These are phyloP conservation scores for Phrynocephalus forsythii DNA, from an alignment of 2,797 vertebrate genomes.

Conservation along the genomic window DNA sequence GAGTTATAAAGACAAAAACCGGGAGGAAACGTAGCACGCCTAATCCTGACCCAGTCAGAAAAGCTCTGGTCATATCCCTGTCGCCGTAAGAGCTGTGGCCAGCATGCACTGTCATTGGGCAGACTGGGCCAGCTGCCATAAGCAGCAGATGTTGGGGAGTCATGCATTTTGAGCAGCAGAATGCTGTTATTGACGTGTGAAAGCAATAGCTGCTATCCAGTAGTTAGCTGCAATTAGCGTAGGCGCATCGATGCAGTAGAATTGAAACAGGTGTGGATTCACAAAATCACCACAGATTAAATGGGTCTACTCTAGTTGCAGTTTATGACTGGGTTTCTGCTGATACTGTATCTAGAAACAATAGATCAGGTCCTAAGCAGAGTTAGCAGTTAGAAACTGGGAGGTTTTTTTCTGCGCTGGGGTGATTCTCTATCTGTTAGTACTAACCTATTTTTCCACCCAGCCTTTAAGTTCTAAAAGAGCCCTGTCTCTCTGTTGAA, in stretches of 20 bases:
- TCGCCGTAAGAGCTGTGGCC: not conserved
- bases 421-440: too few relatives aligned
- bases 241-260: too few relatives aligned
- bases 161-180: too few relatives aligned
- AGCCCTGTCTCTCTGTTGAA: too few relatives aligned
- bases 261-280: too few relatives aligned
- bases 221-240: too few relatives aligned
- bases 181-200: not conserved
- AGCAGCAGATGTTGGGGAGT: not conserved
- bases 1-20: not conserved
- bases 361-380: not conserved
- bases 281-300: too few relatives aligned
- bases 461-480: too few relatives aligned
- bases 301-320: too few relatives aligned
- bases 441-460: too few relatives aligned
- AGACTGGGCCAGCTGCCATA: not conserved
- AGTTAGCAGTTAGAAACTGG: not conserved
- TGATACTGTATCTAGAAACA: not conserved
- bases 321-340: too few relatives aligned
- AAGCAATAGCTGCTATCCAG: not conserved
- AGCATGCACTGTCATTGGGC: not conserved
- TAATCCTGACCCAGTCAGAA: not conserved
- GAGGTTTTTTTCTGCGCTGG: too few relatives aligned
- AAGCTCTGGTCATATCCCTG: not conserved
- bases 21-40: not conserved